phyloP scores from a whole-genome alignment of 2,113 vertebrate species.

The Seriola rivoliana region DNA sequence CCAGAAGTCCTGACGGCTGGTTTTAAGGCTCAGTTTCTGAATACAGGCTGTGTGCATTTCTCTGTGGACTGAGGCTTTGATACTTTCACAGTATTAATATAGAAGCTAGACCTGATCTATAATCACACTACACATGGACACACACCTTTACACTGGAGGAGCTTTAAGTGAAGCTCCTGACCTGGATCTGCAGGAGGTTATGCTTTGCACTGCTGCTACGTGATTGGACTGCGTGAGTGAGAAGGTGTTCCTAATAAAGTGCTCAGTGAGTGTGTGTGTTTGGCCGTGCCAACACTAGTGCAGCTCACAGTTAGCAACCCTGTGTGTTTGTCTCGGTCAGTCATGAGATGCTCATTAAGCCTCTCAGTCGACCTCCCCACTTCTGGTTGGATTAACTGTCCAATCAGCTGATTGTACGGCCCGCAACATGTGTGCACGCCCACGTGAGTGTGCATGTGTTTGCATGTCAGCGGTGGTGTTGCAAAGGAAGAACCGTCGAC shows the following conservation, averaged over 20 bases:
- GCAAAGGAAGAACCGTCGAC: neutral
- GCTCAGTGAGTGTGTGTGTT: neutral
- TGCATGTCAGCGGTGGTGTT: neutral
- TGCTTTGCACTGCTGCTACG: neutral
- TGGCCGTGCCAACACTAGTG: neutral
- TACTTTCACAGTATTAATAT: too few species aligned
- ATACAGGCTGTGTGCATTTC: too few species aligned
- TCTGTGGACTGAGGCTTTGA: too few species aligned
- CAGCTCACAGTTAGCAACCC: neutral
- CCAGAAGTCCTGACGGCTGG: too few species aligned
- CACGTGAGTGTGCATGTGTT: neutral
- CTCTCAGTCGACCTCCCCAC: constrained; percentile 7
- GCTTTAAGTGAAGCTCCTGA: neutral
- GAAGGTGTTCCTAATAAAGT: neutral
- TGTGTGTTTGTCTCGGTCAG: constrained; percentile 12
- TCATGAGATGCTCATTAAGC: constrained; percentile 54
- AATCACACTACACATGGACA: too few species aligned
- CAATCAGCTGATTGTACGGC: constrained; percentile 9
- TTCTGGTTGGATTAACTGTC: constrained; percentile 42
- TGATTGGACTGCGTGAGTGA: neutral
- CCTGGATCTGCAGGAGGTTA: neutral
- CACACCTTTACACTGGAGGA: too few species aligned
- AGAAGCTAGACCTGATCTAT: too few species aligned
- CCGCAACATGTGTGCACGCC: neutral
- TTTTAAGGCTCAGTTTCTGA: too few species aligned